Evolutionary conservation across 2,888 invertebrate species (phyloP).

Genomic region (Rhaphigaster nebulosa): DNA sequence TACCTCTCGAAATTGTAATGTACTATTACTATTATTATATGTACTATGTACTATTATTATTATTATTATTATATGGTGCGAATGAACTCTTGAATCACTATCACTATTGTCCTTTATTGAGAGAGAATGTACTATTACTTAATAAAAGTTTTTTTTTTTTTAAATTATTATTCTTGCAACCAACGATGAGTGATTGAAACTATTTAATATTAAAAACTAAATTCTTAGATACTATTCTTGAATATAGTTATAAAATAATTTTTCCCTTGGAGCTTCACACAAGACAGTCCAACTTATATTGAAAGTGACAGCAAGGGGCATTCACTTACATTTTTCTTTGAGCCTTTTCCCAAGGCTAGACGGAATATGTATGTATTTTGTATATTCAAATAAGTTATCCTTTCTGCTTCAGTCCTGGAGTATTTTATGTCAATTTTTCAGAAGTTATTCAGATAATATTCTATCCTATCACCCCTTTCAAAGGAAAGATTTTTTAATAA

Average conservation of each 20-base stretch:
- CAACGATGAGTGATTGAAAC: background rate
- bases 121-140: no score
- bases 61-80: no score
- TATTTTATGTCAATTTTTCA: background rate
- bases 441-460: background rate
- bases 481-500: background rate
- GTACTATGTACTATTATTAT: no score
- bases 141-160: no score
- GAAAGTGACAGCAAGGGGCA: background rate
- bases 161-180: no score
- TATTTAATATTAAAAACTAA: background rate
- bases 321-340: background rate
- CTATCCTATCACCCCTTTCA: background rate
- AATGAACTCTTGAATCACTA: no score
- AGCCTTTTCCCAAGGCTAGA: background rate
- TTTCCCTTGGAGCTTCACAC: background rate
- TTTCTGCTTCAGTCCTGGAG: background rate
- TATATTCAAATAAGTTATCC: background rate
- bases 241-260: background rate
- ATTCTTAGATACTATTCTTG: background rate
- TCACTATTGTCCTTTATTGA: no score
- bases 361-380: background rate
- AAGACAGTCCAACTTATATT: background rate
- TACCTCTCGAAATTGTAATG: no score
- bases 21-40: no score